phyloP scores from a whole-genome alignment of 2,797 vertebrate genomes.

The Gallinago nigripennis region DNA sequence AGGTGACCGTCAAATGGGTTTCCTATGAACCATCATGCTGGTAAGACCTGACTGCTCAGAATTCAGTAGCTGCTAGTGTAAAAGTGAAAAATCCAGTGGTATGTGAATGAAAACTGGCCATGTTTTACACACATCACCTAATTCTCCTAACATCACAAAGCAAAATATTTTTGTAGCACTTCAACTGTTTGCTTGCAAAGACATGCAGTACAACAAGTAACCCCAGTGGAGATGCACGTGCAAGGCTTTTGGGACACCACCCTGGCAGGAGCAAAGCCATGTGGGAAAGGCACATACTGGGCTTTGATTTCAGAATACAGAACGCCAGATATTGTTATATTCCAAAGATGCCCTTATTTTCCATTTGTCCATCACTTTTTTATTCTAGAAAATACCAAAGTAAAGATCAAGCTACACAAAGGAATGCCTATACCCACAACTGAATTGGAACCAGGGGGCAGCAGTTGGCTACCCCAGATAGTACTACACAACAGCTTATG shows the following conservation, averaged over 20 bases:
- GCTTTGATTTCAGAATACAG: background rate
- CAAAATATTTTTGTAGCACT: background rate
- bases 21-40: background rate
- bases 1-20: background rate
- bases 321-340: background rate
- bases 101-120: background rate
- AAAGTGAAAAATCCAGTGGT: background rate
- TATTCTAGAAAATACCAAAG: background rate
- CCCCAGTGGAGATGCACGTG: rapidly evolving
- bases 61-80: background rate
- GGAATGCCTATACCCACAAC: background rate
- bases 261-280: background rate
- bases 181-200: background rate
- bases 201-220: background rate
- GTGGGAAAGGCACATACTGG: background rate
- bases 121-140: background rate
- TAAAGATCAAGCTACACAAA: background rate
- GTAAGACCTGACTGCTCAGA: background rate
- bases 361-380: background rate
- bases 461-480: background rate
- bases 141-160: background rate
- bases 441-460: background rate
- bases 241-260: background rate
- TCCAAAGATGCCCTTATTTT: background rate
- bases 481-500: background rate